Conservation (phyloP, 2,113 vertebrate genomes). For the Petroica traversi region DNA sequence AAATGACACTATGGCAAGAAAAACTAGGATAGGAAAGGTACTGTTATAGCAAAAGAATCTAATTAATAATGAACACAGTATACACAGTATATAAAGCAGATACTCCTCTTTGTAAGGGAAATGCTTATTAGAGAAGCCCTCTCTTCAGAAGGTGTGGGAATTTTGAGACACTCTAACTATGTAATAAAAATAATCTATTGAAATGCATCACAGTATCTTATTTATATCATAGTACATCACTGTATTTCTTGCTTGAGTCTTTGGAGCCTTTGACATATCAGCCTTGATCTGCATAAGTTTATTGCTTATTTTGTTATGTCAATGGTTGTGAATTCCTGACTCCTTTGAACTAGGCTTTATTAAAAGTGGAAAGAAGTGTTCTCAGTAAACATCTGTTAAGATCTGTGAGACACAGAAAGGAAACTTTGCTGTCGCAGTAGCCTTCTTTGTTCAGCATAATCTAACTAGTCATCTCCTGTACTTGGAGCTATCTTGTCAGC, state of each 20-base stretch:
- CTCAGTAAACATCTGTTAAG: slow-evolving; percentile 60
- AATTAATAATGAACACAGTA: not conserved
- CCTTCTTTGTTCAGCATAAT: slow-evolving; percentile 42
- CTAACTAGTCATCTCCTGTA: slow-evolving; percentile 49
- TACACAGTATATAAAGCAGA: not conserved
- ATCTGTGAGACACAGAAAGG: not conserved
- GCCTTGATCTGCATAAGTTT: slow-evolving; percentile 9
- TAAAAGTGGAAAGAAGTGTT: slow-evolving; percentile 1
- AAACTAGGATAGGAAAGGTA: not conserved
- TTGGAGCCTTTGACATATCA: slow-evolving; percentile 10
- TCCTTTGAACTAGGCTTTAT: slow-evolving; percentile 32
- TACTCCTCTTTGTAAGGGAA: not conserved
- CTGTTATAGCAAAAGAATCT: not conserved
- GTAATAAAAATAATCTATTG: not conserved
- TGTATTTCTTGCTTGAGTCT: not conserved
- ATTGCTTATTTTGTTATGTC: slow-evolving; percentile 21
- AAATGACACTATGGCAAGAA: not conserved
- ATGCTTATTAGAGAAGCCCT: not conserved
- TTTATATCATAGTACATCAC: not conserved
- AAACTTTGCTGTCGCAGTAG: slow-evolving; percentile 7
- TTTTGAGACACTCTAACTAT: not conserved
- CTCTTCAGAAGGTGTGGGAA: not conserved
- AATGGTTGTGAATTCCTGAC: not conserved
- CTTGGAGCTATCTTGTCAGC: slow-evolving; percentile 51
- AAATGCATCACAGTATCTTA: not conserved